Conservation (phyloP, 1,140 invertebrate genomes). For the Macrobrachium nipponense region DNA sequence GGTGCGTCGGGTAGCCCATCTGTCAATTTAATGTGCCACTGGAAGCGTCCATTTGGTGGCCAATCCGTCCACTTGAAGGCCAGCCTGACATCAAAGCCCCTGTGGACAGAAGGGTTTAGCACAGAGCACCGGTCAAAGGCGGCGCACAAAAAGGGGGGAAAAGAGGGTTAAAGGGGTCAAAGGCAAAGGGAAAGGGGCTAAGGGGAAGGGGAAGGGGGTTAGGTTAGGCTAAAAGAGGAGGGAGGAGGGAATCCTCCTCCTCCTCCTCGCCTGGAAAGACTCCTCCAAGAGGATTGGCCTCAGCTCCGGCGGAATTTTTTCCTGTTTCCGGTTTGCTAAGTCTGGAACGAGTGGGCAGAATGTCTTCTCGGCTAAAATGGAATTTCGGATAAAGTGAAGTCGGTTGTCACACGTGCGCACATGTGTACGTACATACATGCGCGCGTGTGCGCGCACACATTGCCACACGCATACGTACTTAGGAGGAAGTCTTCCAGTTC, state of each 20-base stretch:
- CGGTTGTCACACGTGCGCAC: background rate
- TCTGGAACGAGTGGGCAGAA: constrained; percentile 10
- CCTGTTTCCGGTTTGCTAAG: background rate
- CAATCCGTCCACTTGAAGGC: constrained; percentile 45
- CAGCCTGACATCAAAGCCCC: constrained; percentile 43
- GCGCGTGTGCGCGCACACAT: background rate
- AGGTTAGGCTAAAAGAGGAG: background rate
- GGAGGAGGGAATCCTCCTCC: no score
- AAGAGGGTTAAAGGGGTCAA: background rate
- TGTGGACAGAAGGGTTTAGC: constrained; percentile 37
- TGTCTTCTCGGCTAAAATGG: background rate
- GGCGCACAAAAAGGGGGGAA: constrained; percentile 4
- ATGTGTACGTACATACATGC: background rate
- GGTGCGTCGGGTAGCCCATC: constrained; percentile 35
- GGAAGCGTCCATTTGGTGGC: constrained; percentile 55
- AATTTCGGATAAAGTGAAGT: background rate
- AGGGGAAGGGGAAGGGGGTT: background rate
- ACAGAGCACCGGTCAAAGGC: constrained; percentile 14
- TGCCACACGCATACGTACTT: constrained; percentile 6
- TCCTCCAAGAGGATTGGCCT: constrained; percentile 15
- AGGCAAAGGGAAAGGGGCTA: background rate
- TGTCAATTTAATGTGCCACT: constrained; percentile 59
- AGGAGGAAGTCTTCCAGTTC: background rate
- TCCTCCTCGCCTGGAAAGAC: background rate
- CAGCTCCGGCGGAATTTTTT: constrained; percentile 20